Percentiles rank a stretch among this genome's conserved stretches.
phyloP scores from a whole-genome alignment of 2,113 vertebrate genomes.

The Psittacara wagleri region DNA sequence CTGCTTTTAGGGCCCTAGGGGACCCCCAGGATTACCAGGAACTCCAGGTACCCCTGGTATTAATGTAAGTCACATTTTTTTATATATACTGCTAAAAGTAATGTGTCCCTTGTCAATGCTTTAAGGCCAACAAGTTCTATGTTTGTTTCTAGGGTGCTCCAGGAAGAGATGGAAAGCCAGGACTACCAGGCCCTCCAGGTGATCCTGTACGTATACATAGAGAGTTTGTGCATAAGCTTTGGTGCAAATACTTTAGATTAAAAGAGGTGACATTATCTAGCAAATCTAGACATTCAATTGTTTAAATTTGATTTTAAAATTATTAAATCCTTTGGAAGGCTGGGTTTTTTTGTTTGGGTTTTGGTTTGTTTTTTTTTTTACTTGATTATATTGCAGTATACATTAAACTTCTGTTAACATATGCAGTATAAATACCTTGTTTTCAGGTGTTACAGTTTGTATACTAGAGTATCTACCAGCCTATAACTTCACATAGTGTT shows the following conservation, averaged over 20 bases:
- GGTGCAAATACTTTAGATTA: neutral
- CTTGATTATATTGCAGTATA: neutral
- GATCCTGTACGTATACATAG: conserved; percentile 85
- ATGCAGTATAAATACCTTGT: neutral
- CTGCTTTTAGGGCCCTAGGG: conserved; percentile 81
- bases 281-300: neutral
- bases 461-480: neutral
- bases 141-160: conserved; percentile 84
- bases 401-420: neutral
- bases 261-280: neutral
- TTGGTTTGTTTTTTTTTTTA: neutral
- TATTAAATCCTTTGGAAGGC: neutral
- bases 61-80: conserved; percentile 76
- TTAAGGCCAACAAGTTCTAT: neutral
- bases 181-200: conserved; percentile 90
- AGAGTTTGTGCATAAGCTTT: neutral
- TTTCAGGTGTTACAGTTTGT: neutral
- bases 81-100: neutral
- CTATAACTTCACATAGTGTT: neutral
- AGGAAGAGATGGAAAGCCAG: conserved; percentile 88
- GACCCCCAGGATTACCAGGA: conserved; percentile 85
- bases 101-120: neutral
- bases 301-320: neutral
- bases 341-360: neutral
- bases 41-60: conserved; percentile 81